A percentile compares a stretch with the other conserved stretches of the same genome.
These are phyloP conservation scores for Anagrus nilaparvatae DNA, from an alignment of 1,140 invertebrate species.

Conservation along the genomic window DNA sequence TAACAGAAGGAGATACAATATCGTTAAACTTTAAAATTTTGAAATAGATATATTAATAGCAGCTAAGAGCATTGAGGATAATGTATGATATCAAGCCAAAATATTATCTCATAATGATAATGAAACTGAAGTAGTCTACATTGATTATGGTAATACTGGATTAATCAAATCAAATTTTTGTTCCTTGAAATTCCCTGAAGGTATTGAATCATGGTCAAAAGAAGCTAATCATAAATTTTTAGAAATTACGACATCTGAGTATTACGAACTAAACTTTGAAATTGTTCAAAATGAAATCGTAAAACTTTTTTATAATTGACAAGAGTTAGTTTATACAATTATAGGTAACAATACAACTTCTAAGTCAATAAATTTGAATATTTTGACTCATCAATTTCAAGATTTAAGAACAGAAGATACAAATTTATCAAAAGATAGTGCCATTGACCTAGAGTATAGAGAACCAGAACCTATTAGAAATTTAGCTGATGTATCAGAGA, in stretches of 20 bases:
- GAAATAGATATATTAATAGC: conserved; percentile 52
- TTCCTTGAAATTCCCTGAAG: conserved; percentile 48
- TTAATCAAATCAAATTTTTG: conserved; percentile 46
- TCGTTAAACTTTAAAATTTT: conserved; percentile 51
- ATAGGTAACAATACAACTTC: not conserved
- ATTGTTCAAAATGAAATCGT: conserved; percentile 34
- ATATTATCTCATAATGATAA: conserved; percentile 26
- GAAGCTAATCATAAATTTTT: conserved; percentile 52
- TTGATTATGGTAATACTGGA: conserved; percentile 50
- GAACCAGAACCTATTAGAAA: too few relatives aligned
- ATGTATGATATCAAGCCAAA: conserved; percentile 54
- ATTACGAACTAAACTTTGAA: conserved; percentile 51
- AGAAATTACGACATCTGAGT: conserved; percentile 53
- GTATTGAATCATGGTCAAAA: conserved; percentile 50
- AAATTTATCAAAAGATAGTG: conserved; percentile 1
- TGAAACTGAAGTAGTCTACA: conserved; percentile 40
- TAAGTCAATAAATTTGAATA: too few relatives aligned
- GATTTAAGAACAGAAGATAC: not conserved
- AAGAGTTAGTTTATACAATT: conserved; percentile 25
- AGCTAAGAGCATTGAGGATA: conserved; percentile 55
- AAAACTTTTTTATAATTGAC: conserved; percentile 18
- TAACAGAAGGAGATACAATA: conserved; percentile 54
- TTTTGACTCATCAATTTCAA: too few relatives aligned
- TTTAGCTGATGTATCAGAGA: too few relatives aligned
- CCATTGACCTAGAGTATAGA: not conserved